Percentiles rank a stretch among this genome's conserved stretches.
Conservation (phyloP, 2,888 invertebrate genomes). For the Vesta saturnalis region DNA sequence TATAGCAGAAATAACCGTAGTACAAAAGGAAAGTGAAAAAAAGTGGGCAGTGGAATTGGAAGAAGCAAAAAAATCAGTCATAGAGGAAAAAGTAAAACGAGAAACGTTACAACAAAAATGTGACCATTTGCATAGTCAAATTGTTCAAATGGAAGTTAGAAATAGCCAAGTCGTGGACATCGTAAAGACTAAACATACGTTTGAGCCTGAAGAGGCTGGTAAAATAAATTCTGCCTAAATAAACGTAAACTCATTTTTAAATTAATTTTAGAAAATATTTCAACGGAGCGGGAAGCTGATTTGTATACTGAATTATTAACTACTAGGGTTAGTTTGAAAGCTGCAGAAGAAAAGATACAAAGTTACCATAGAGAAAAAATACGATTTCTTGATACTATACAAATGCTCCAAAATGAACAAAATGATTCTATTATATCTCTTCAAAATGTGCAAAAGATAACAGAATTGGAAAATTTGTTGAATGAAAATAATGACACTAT, state of each 20-base stretch:
- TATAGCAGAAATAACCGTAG: constrained; percentile 41
- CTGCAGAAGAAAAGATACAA: constrained; percentile 53
- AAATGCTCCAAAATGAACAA: constrained; percentile 24
- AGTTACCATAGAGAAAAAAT: constrained; percentile 50
- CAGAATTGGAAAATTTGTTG: constrained; percentile 36
- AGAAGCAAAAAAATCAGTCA: constrained; percentile 39
- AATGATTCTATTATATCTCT: constrained; percentile 8
- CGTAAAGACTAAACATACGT: constrained; percentile 33
- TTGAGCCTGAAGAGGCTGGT: constrained; percentile 21
- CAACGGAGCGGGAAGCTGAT: constrained; percentile 50
- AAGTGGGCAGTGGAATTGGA: constrained; percentile 45
- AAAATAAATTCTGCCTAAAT: not conserved
- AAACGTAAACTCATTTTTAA: not conserved
- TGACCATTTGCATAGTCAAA: constrained; percentile 48
- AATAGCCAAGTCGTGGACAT: constrained; percentile 45
- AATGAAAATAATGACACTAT: constrained; percentile 40
- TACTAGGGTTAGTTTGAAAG: constrained; percentile 50
- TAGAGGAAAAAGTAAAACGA: constrained; percentile 31
- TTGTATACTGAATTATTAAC: constrained; percentile 51
- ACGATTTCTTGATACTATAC: constrained; percentile 50
- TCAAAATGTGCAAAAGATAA: constrained; percentile 45
- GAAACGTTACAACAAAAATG: constrained; percentile 44
- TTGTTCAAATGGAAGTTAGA: constrained; percentile 46
- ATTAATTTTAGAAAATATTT: constrained; percentile 17
- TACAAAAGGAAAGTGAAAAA: constrained; percentile 37